Evolutionary conservation across 1,140 invertebrate species (phyloP), one percentile per base, ranked within the genome.

Genomic region (Wiebesia pumilae): DNA sequence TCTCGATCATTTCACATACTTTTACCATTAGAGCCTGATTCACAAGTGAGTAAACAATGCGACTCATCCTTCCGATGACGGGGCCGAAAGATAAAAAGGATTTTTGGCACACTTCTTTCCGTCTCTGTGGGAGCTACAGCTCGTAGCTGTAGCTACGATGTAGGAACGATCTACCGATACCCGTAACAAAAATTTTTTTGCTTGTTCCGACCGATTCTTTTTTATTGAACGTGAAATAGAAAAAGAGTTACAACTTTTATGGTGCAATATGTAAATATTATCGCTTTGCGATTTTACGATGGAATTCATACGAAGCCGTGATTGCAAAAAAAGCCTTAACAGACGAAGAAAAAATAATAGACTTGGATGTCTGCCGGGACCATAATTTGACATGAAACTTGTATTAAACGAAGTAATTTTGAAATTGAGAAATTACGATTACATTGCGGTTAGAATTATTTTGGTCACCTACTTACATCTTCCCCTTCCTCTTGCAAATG

Each of bases 1-100:
- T 92, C 91, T 91, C 91, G 91, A 93, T 93, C 54, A 62, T 93
- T 92, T 92, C 93, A 92, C 92, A 93, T 93, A 93, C 92, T 93
- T 93, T 93, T 93, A 90, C 92, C 91, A 93, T 93, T 93, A 93
- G 92, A 90, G 88, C 73, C 90, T 35, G 90, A 92, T 92, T 93
- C 90, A 91, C 92, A 91, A 92, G 90, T 91, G 92, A 93, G 90
- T 92, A 91, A 92, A 92, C 91, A 92, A 92, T 91, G 89, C 89
- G 88, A 90, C 89, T 90, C 89, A 14, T 62, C 90, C 91, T 91
- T 91, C 88, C 88, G 89, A 89, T 88, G 82, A 88, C 83, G 67
- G 9, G 21, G 9, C 33, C 43, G 40, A 16, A 24, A 24, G 91
- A 27, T 90, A 89, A 91, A 92, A 92, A 90, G 90, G 85, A 87